Evolutionary conservation across 2,797 vertebrate species (phyloP).

Genomic region (Clarias platycephalus): DNA sequence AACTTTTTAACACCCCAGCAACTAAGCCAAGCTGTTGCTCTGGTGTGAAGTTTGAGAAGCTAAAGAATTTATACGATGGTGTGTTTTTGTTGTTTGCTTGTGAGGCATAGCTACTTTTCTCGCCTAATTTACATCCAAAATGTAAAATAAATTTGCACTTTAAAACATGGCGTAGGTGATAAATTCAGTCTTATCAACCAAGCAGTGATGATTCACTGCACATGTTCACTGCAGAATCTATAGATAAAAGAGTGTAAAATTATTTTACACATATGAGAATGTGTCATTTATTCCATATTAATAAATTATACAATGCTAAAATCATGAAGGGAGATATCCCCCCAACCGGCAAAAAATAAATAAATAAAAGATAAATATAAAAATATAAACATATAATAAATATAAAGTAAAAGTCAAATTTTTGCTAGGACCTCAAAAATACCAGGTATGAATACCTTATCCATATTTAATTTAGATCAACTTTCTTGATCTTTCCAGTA

Average conservation of each 20-base stretch:
- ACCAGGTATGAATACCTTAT: background rate
- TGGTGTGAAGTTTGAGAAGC: background rate
- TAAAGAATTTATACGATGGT: slow-evolving; percentile 28
- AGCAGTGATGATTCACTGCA: background rate
- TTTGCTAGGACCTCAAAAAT: background rate
- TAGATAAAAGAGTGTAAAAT: background rate
- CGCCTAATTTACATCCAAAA: background rate
- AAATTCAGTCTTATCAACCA: slow-evolving; percentile 10
- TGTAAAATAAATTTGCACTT: slow-evolving; percentile 24
- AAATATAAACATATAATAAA: background rate
- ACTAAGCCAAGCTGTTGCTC: background rate
- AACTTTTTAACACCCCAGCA: background rate
- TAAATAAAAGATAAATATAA: background rate
- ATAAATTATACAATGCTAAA: background rate
- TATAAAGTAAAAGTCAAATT: background rate
- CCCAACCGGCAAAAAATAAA: background rate
- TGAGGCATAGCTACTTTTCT: background rate
- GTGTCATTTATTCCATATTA: background rate
- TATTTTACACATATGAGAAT: background rate
- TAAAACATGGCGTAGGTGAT: slow-evolving; percentile 26
- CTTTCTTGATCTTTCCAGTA: background rate
- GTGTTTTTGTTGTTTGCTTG: slow-evolving; percentile 28
- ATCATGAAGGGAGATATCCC: too few species aligned
- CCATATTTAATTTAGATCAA: background rate
- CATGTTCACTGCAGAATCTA: slow-evolving; percentile 1